phyloP scores from a whole-genome alignment of 2,113 vertebrate species.

The Cranoglanis bouderius region DNA sequence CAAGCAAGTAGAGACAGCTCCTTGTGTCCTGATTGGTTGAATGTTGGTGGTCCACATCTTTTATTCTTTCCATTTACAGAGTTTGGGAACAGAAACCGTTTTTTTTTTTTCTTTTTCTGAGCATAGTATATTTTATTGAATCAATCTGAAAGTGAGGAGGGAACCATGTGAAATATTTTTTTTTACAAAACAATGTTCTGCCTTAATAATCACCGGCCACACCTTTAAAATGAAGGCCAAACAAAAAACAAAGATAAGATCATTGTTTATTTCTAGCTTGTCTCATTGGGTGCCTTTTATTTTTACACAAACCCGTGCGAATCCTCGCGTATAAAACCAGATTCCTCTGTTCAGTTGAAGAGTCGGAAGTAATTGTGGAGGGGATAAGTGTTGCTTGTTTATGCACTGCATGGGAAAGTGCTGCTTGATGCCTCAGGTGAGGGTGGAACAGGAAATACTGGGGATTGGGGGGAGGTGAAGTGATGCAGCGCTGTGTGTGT shows the following conservation, averaged over 20 bases:
- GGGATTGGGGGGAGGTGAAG: slow-evolving; percentile 23
- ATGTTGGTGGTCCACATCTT: neutral
- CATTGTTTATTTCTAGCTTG: neutral
- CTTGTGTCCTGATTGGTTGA: neutral
- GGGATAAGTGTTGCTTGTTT: slow-evolving; percentile 35
- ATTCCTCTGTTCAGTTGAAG: neutral
- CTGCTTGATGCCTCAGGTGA: slow-evolving; percentile 30
- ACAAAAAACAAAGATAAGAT: neutral
- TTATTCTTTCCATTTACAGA: neutral
- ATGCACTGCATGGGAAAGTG: slow-evolving; percentile 43
- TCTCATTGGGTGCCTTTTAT: neutral
- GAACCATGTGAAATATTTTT: neutral
- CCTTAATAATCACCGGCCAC: neutral
- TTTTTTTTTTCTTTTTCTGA: neutral
- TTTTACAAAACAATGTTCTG: neutral
- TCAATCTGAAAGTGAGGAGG: neutral
- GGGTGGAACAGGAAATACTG: slow-evolving; percentile 40
- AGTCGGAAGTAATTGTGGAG: slow-evolving; percentile 37
- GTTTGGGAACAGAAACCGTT: neutral
- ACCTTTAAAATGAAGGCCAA: neutral
- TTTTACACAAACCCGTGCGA: neutral
- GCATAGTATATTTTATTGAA: neutral
- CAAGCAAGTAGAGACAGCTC: neutral
- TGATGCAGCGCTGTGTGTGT: slow-evolving; percentile 16
- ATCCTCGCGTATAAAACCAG: slow-evolving; percentile 3